These are phyloP conservation scores for Acrocephalus arundinaceus DNA, from an alignment of 2,113 vertebrate species.

Conservation along the genomic window DNA sequence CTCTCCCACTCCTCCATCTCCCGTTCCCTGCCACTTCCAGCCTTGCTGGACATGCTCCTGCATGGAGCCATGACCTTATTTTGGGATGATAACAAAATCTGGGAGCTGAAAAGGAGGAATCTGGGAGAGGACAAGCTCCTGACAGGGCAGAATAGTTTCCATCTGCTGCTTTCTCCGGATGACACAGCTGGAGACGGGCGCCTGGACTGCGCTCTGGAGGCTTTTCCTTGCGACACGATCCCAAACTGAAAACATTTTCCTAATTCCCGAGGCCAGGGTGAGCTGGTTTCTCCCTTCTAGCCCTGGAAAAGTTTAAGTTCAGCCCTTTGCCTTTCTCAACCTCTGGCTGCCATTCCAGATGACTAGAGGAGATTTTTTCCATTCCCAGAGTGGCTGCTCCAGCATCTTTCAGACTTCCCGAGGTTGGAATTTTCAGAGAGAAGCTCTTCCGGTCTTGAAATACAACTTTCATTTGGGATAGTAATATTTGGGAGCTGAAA, in stretches of 20 bases:
- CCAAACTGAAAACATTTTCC: background rate
- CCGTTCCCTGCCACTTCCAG: background rate
- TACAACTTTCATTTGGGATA: background rate
- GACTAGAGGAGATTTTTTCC: background rate
- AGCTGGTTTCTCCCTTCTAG: slow-evolving; percentile 17
- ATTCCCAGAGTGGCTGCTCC: rapidly evolving
- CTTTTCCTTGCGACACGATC: background rate
- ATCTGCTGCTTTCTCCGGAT: background rate
- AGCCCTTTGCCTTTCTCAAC: background rate
- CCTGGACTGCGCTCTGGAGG: background rate
- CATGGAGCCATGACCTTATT: background rate
- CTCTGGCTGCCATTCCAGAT: background rate
- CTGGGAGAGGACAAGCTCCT: background rate
- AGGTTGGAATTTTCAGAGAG: background rate
- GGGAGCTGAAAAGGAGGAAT: background rate
- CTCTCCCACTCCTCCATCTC: background rate
- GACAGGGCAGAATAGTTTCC: slow-evolving; percentile 13
- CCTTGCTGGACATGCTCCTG: background rate
- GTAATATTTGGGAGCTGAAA: background rate
- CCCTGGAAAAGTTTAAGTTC: background rate
- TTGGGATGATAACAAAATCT: background rate
- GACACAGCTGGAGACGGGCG: background rate
- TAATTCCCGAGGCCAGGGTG: background rate
- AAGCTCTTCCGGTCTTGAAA: background rate
- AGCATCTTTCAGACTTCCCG: background rate